These are phyloP conservation scores for Heliornis fulica DNA, from an alignment of 2,113 vertebrate species.

Conservation along the genomic window DNA sequence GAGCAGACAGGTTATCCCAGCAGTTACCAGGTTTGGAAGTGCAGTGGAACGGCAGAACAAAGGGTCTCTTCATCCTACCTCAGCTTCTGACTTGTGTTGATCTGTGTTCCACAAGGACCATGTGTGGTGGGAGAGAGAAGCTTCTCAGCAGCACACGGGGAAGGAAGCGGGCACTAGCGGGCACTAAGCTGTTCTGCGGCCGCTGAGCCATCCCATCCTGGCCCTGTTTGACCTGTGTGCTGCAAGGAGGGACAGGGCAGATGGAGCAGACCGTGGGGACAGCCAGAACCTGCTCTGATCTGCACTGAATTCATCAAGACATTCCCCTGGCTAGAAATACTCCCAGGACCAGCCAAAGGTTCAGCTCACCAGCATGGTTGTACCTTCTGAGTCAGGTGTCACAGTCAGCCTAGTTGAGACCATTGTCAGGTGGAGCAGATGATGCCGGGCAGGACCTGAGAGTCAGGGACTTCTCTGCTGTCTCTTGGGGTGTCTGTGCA, in stretches of 20 bases:
- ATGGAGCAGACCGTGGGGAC: background rate
- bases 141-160: background rate
- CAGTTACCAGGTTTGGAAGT: background rate
- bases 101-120: background rate
- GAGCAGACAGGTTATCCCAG: background rate
- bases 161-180: background rate
- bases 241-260: background rate
- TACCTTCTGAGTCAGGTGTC: background rate
- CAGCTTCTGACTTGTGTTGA: background rate
- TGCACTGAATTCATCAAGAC: background rate
- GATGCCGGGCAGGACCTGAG: background rate
- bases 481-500: background rate
- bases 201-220: background rate
- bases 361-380: background rate
- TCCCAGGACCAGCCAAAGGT: background rate
- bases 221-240: background rate
- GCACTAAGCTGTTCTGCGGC: background rate
- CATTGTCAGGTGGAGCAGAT: background rate
- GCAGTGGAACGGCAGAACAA: background rate
- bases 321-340: background rate
- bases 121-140: background rate
- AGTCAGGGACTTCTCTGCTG: background rate
- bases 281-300: background rate
- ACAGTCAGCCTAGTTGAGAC: background rate
- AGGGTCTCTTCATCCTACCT: background rate